Evolutionary conservation across 2,113 vertebrate genomes (phyloP).

Genomic region (Paracanthobrama guichenoti): DNA sequence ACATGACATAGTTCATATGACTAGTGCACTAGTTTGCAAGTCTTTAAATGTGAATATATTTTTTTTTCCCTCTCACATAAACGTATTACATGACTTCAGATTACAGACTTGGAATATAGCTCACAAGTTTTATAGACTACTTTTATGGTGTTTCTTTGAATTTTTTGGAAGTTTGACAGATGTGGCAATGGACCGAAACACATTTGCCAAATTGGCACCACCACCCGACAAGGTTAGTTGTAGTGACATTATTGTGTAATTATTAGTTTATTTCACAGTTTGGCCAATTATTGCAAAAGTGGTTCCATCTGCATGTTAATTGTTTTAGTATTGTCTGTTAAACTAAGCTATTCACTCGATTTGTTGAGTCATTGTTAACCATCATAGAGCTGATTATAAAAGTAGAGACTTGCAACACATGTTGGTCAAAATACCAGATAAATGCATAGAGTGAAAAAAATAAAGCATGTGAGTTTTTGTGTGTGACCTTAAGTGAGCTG

Average conservation of each 20-base stretch:
- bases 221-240: not conserved
- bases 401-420: not conserved
- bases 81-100: not conserved
- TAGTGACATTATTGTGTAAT: not conserved
- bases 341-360: too few species aligned
- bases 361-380: slow-evolving; percentile 1
- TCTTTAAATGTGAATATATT: not conserved
- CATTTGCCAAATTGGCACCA: slow-evolving; percentile 14
- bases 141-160: not conserved
- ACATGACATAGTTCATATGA: not conserved
- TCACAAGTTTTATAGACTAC: not conserved
- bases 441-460: slow-evolving; percentile 7
- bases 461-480: slow-evolving; percentile 17
- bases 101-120: not conserved
- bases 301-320: not conserved
- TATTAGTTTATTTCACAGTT: not conserved
- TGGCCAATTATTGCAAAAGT: not conserved
- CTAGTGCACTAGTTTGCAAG: not conserved
- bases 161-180: not conserved
- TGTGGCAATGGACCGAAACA: not conserved
- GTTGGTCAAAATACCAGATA: slow-evolving; percentile 25
- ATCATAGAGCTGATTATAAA: slow-evolving; percentile 7
- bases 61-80: not conserved
- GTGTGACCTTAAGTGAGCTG: slow-evolving; percentile 54
- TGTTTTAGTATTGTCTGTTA: not conserved